Evolutionary conservation across 1,140 invertebrate genomes (phyloP).

Genomic region (Lepidurus apus): DNA sequence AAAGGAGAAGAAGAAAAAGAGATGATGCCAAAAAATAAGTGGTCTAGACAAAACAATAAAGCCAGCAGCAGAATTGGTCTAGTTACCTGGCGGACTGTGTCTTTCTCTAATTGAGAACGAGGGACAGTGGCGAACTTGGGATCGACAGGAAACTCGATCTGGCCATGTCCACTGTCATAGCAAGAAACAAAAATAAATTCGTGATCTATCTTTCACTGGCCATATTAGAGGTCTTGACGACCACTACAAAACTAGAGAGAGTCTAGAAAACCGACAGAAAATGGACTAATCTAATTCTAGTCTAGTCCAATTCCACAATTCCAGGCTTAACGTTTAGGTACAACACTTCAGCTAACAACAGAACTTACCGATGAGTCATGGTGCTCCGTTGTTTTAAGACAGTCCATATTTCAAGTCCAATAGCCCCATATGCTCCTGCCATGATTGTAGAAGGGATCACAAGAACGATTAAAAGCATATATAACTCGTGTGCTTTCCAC

Average conservation of each 20-base stretch:
- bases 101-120: conserved; percentile 29
- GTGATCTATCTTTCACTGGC: background rate
- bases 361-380: conserved; percentile 52
- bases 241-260: background rate
- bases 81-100: conserved; percentile 29
- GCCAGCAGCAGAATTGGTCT: background rate
- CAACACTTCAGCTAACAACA: no score
- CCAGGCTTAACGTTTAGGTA: no score
- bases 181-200: background rate
- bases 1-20: background rate
- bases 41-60: background rate
- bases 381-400: conserved; percentile 52
- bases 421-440: conserved; percentile 59
- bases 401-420: conserved; percentile 61
- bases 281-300: no score
- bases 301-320: no score
- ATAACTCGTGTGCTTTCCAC: conserved; percentile 59
- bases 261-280: background rate
- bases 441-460: conserved; percentile 58
- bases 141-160: conserved; percentile 13
- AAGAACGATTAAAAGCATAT: conserved; percentile 60
- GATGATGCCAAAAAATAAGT: background rate
- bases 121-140: conserved; percentile 6
- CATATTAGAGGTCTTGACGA: background rate
- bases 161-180: background rate